Conservation (phyloP, 2,888 invertebrate species). For the Stomorhina lunata region DNA sequence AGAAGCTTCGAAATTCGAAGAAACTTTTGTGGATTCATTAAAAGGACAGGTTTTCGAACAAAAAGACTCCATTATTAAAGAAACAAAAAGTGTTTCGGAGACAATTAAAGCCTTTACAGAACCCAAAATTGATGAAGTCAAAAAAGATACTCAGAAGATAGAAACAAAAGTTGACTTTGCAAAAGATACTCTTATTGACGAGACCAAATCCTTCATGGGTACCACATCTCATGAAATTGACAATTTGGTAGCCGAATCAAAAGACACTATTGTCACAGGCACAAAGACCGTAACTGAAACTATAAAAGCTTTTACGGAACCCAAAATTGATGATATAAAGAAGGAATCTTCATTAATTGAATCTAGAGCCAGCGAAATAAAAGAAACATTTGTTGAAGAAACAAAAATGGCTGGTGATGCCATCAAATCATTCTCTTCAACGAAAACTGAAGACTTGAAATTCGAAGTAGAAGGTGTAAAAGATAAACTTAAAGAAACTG, state of each 20-base stretch:
- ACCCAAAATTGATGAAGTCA: background rate
- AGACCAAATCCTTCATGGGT: background rate
- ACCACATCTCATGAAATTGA: no score
- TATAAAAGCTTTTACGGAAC: conserved; percentile 11
- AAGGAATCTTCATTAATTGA: no score
- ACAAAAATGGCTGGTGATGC: no score
- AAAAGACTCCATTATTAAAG: conserved; percentile 38
- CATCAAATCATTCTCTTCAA: no score
- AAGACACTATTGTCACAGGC: no score
- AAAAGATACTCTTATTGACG: background rate
- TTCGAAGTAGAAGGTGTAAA: background rate
- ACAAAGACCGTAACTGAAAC: conserved; percentile 17
- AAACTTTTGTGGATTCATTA: no score
- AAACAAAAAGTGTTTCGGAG: conserved; percentile 16
- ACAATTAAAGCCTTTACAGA: conserved; percentile 25
- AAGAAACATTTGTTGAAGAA: background rate
- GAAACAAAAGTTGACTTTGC: background rate
- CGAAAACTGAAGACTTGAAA: background rate
- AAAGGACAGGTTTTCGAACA: no score
- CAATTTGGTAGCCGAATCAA: no score
- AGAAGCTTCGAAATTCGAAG: no score
- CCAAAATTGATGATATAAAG: background rate
- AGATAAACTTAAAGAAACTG: background rate
- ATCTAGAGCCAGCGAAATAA: background rate
- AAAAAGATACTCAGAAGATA: background rate